Base-by-base conservation (phyloP, 2,797 vertebrate species). In the Oreonectes daqikongensis region DNA sequence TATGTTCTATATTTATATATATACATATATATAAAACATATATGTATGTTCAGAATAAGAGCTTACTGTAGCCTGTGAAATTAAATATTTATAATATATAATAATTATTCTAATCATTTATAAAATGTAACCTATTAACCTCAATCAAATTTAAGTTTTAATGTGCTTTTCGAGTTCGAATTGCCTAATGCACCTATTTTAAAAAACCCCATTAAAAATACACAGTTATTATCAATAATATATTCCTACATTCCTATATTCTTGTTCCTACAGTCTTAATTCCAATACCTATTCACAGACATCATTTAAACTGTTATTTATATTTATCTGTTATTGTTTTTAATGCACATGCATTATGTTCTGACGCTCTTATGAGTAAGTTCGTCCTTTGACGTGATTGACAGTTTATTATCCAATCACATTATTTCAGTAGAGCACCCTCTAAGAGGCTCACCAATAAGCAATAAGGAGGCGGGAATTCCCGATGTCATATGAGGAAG, bases 371-470 rank as follows among this genome's bases (percentile, higher is more conserved):
- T n/a, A 1, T 4, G 30, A 17, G 24, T 6, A 42, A 55, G 35
- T 55, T 65, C 24, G 1, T 7, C 10, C 32, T 20, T 12, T 28
- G 18, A 9, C n/a, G 46, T 64, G 60, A 50, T 48, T 67, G 65
- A 75, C 65, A 82, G 17, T 48, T 9, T 0, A 32, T 8, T 46
- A 66, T 52, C 78, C 80, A 81, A 72, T 82, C 70, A 26, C 2
- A 4, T 53, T 20, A 4, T 12, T 8, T 2, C 18, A 30, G 18
- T 35, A 0, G 32, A 18, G 20, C 42, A 48, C 17, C 32, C 9
- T 81, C 5, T 32, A 11, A 32, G 7, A 1, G 44, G 11, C 61
- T 30, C 1, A 78, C 84, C 84, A 85, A 84, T 84, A 4, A 70
- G 20, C 30, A 28, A 2, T 3, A 2, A 69, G 79, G 22, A 74